Percentiles rank a stretch among this genome's conserved stretches.
phyloP scores from a whole-genome alignment of 2,888 invertebrate species.

The Dione juno region DNA sequence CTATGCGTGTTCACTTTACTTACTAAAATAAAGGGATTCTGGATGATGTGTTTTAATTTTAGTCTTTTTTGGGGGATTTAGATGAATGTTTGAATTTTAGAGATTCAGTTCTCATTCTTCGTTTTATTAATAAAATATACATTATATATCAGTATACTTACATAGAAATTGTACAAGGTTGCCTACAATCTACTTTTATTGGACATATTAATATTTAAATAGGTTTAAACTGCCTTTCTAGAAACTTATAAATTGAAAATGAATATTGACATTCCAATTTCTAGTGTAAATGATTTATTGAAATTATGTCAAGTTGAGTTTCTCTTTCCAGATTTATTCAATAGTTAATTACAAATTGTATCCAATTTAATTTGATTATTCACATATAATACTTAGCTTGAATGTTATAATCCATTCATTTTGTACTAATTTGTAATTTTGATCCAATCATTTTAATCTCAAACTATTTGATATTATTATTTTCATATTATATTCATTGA shows the following conservation, averaged over 20 bases:
- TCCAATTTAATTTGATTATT: background rate
- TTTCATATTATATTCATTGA: constrained; percentile 9
- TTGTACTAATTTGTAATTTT: background rate
- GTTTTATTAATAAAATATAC: no score
- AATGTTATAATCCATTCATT: background rate
- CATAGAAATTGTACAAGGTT: background rate
- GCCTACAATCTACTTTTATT: background rate
- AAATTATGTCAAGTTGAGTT: background rate
- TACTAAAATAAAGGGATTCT: background rate
- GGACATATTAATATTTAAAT: background rate
- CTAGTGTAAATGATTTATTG: background rate
- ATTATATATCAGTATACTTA: no score
- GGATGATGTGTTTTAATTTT: constrained; percentile 13
- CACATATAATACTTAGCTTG: background rate
- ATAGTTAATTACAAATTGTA: background rate
- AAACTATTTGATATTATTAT: background rate
- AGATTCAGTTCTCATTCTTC: no score
- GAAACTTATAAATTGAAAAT: background rate
- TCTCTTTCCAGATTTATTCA: background rate
- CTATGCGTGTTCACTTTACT: background rate
- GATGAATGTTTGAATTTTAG: no score
- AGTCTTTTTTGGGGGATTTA: background rate
- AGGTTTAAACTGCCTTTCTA: background rate
- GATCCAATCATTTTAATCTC: constrained; percentile 12
- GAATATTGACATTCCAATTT: background rate